A percentile compares a stretch with the other conserved stretches of the same genome.
Evolutionary conservation across 2,113 vertebrate genomes (phyloP).

Genomic region (Rousettus leschenaultii): DNA sequence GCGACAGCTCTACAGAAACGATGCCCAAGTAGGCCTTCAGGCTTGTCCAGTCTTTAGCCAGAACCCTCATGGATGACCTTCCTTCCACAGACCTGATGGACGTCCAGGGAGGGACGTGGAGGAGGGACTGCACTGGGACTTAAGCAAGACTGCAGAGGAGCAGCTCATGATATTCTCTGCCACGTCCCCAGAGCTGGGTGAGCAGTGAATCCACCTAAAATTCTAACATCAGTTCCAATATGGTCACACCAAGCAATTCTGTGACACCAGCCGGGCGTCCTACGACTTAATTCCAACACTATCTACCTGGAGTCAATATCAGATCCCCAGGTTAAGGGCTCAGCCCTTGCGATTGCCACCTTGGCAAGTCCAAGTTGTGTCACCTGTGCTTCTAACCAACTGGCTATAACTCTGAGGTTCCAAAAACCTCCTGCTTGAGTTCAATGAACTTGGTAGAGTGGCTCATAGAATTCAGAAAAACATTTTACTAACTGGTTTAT

Average conservation of each 20-base stretch:
- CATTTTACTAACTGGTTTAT: not conserved
- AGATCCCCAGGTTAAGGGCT: not conserved
- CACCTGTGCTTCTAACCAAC: not conserved
- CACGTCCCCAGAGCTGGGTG: accelerated
- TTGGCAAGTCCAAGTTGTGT: not conserved
- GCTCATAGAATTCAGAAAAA: not conserved
- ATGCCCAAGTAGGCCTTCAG: not conserved
- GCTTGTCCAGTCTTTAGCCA: not conserved
- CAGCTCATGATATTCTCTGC: not conserved
- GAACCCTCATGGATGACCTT: not conserved
- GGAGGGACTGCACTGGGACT: not conserved
- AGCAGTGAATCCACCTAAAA: not conserved
- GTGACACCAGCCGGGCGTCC: not conserved
- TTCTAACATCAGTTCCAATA: not conserved
- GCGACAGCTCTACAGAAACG: not conserved
- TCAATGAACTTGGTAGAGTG: not conserved
- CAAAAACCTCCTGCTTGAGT: not conserved
- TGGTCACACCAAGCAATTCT: not conserved
- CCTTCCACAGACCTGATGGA: not conserved
- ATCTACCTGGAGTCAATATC: not conserved
- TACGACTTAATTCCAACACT: not conserved
- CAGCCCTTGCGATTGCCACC: not conserved
- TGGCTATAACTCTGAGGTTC: not conserved
- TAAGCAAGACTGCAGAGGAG: not conserved
- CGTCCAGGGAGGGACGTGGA: accelerated